Base-by-base conservation (phyloP, 2,888 invertebrate species). In the Seladonia tumulorum region DNA sequence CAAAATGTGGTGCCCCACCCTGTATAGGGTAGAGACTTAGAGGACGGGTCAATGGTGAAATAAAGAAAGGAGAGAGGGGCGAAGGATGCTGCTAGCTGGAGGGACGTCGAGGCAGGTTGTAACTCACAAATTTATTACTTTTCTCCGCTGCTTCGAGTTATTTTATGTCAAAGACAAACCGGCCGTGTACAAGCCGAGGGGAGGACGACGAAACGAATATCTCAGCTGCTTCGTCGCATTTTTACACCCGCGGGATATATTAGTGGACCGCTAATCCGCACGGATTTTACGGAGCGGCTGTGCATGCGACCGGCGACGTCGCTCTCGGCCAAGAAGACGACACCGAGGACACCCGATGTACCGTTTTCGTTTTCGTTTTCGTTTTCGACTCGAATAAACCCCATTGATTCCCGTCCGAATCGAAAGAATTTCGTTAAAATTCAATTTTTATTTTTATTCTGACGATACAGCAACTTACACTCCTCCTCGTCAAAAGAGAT, bases 161-260 rank as follows among this genome's bases (percentile, higher is more conserved):
- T 93, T 94, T 93, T 93, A 93, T 90, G 89, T 91, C 92, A 93
- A 93, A 93, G 93, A 93, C 93, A 92, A 93, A 93, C 91, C 91
- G 90, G 83, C 87, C 68, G 70, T 70, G 82, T 79, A 72, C 79
- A 16, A 78, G 70, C 39, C 76, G 75, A 35, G 75, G 70, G 82
- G 78, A 75, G 49, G 39, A 83, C 82, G 87, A 86, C 82, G 82
- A 84, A 92, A 92, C 90, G 93, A 94, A 94, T 93, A 93, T 93
- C 93, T 94, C 94, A 94, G 94, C 93, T 93, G 94, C 92, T 93
- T 87, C 91, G 92, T 82, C 89, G 92, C 92, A 91, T 94, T 94
- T 94, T 94, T 94, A 93, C 86, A 73, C 92, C 88, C 91, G 90
- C 91, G 90, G 92, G 93, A 93, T 94, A 94, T 94, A 94, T 94